Evolutionary conservation across 1,140 invertebrate species (phyloP).

Genomic region (Protaetia brevitarsis): DNA sequence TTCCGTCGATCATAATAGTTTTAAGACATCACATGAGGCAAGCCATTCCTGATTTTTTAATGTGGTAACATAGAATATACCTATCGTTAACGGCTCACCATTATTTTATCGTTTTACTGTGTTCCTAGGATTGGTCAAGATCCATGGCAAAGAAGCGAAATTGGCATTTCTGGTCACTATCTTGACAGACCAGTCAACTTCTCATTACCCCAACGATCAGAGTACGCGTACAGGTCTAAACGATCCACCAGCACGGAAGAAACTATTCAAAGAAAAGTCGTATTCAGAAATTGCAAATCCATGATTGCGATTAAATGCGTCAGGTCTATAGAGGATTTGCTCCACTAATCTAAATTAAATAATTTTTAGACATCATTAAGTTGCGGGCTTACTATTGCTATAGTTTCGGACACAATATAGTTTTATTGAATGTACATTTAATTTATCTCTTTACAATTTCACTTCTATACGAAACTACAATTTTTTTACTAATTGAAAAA

Average conservation of each 20-base stretch:
- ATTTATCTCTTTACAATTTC: too few species aligned
- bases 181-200: conserved; percentile 37
- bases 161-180: conserved; percentile 43
- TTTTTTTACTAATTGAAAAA: too few species aligned
- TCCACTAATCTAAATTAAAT: not conserved
- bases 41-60: conserved; percentile 42
- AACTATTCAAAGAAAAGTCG: conserved; percentile 24
- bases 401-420: not conserved
- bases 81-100: not conserved
- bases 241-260: conserved; percentile 39
- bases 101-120: not conserved
- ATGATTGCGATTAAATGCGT: conserved; percentile 31
- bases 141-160: conserved; percentile 42
- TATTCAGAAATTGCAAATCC: conserved; percentile 33
- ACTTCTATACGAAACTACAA: too few species aligned
- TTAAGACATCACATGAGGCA: conserved; percentile 29
- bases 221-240: conserved; percentile 36
- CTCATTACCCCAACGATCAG: conserved; percentile 26
- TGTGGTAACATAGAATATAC: conserved; percentile 36
- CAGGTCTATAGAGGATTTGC: conserved; percentile 30
- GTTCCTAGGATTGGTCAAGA: conserved; percentile 41
- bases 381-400: not conserved
- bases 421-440: too few species aligned
- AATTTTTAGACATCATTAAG: not conserved
- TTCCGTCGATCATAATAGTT: conserved; percentile 24